phyloP scores from a whole-genome alignment of 2,797 vertebrate species.

The Pipistrellus kuhlii region DNA sequence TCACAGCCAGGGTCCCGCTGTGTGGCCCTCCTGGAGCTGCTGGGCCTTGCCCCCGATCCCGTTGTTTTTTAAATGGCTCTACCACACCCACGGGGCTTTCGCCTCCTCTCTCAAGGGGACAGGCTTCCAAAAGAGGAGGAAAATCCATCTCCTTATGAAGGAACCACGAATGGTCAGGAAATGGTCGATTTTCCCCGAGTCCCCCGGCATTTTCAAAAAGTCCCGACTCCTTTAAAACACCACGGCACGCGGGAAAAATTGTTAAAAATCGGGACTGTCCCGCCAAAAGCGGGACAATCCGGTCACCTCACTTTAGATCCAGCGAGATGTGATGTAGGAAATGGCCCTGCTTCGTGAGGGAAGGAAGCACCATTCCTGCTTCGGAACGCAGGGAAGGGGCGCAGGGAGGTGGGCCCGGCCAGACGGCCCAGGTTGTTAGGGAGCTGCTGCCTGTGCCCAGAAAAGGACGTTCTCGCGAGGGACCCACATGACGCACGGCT shows the following conservation, averaged over 20 bases:
- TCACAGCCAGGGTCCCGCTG: neutral
- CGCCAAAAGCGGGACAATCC: no score
- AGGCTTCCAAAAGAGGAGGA: neutral
- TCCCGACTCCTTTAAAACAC: no score
- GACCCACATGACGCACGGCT: neutral
- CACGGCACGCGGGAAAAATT: no score
- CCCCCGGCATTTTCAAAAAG: no score
- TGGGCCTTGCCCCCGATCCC: neutral
- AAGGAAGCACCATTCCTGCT: neutral
- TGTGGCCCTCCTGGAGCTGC: neutral
- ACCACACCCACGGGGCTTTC: neutral
- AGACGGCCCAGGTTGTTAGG: no score
- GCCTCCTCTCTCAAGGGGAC: neutral
- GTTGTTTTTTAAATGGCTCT: neutral
- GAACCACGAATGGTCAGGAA: neutral
- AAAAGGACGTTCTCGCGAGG: neutral
- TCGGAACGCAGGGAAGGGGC: neutral
- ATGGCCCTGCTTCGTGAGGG: neutral
- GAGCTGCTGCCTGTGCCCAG: fast-evolving
- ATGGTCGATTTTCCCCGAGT: no score
- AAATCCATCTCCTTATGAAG: neutral
- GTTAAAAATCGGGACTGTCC: no score
- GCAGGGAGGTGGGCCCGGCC: neutral
- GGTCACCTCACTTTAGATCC: neutral
- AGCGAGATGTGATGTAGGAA: neutral